These are phyloP conservation scores for Bombus ignitus DNA, from an alignment of 1,140 invertebrate genomes.

Conservation along the genomic window DNA sequence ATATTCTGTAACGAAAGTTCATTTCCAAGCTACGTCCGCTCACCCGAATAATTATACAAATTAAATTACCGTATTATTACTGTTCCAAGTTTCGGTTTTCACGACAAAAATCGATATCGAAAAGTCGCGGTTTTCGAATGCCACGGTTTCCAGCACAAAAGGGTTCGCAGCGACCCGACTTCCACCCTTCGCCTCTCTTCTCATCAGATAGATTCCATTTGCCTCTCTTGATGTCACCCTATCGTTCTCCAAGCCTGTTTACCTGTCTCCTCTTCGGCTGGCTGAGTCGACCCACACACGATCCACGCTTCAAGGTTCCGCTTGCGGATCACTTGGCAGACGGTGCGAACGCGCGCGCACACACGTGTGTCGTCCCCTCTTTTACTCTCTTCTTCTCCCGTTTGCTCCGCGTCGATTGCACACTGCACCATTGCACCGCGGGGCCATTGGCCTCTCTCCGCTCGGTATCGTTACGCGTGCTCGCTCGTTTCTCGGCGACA, in stretches of 20 bases:
- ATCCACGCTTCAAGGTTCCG: conserved; percentile 65
- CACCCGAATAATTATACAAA: no score
- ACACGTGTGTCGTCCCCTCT: background rate
- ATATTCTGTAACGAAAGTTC: accelerated
- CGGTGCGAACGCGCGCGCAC: conserved; percentile 8
- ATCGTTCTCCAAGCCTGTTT: conserved; percentile 19
- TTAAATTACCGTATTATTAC: no score
- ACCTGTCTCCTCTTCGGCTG: conserved; percentile 18
- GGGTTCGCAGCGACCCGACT: background rate
- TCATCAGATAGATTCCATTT: background rate
- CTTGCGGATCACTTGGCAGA: conserved; percentile 31
- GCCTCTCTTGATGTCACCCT: background rate
- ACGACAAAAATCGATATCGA: background rate
- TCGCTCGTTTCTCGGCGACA: conserved; percentile 41
- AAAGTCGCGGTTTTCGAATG: background rate
- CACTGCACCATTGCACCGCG: conserved; percentile 31
- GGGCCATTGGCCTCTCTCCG: conserved; percentile 70
- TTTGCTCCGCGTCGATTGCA: background rate
- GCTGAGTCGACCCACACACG: conserved; percentile 64
- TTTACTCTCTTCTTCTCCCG: background rate
- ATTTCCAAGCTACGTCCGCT: no score
- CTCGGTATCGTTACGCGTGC: conserved; percentile 52
- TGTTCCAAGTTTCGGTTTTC: background rate
- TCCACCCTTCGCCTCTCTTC: background rate
- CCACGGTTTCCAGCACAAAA: background rate